Conservation (phyloP, 1,140 invertebrate genomes). For the Paramacrobiotus metropolitanus region DNA sequence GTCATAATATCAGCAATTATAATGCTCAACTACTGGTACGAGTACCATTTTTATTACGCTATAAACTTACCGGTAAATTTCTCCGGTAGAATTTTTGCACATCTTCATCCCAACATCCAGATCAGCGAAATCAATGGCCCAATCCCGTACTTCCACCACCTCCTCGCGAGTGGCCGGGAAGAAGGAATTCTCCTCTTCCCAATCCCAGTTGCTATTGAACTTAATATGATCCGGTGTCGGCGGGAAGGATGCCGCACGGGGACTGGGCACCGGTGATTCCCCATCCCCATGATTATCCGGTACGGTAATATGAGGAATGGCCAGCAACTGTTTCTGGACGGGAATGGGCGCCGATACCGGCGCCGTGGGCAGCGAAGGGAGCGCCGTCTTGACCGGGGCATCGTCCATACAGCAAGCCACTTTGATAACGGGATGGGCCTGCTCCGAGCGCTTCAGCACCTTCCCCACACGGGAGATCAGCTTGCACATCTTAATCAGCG, state of each 20-base stretch:
- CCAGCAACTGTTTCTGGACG: neutral
- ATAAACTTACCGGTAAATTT: neutral
- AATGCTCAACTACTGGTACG: too few species aligned
- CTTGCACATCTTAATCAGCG: neutral
- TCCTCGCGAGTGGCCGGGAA: neutral
- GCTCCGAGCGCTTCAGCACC: neutral
- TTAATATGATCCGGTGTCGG: neutral
- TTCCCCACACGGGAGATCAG: neutral
- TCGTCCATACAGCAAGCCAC: neutral
- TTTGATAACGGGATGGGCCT: neutral
- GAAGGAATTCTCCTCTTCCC: neutral
- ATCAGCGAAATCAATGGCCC: neutral
- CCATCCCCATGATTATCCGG: neutral
- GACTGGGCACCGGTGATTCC: neutral
- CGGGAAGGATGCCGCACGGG: neutral
- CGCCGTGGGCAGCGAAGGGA: neutral
- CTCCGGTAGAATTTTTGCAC: neutral
- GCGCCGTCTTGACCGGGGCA: neutral
- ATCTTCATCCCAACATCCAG: neutral
- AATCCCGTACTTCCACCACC: neutral
- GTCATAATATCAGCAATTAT: too few species aligned
- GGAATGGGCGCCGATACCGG: neutral
- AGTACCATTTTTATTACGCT: too few species aligned
- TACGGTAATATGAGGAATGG: neutral
- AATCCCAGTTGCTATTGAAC: neutral